phyloP scores from a whole-genome alignment of 2,797 vertebrate genomes.

The Antrozous pallidus region DNA sequence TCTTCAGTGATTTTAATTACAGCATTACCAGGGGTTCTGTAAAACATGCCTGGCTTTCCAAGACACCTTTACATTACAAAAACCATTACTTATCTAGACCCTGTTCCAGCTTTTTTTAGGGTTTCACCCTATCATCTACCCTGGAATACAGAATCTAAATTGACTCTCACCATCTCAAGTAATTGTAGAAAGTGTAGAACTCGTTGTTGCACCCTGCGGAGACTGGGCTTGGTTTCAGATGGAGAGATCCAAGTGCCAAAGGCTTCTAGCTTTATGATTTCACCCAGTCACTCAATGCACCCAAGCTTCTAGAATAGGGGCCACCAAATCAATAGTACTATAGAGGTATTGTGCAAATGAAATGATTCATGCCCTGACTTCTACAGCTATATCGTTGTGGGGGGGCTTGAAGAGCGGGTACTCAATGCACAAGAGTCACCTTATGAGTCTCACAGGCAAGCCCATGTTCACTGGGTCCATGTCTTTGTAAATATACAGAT shows the following conservation, averaged over 20 bases:
- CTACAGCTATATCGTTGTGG: not conserved
- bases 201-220: not conserved
- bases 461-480: not conserved
- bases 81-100: not conserved
- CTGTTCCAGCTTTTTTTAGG: not conserved
- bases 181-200: not conserved
- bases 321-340: not conserved
- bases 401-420: too few species aligned
- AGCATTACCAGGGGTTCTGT: not conserved
- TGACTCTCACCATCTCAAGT: not conserved
- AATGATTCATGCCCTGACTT: not conserved
- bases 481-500: not conserved
- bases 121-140: not conserved
- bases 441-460: not conserved
- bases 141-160: not conserved
- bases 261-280: not conserved
- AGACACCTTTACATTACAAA: not conserved
- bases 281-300: not conserved
- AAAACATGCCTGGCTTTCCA: not conserved
- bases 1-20: not conserved
- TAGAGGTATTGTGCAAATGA: not conserved
- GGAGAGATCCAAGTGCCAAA: not conserved
- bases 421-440: accelerated
- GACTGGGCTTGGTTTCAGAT: not conserved
- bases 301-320: not conserved